Conservation (phyloP, 2,888 invertebrate species). For the Amblyjoppa proteus region DNA sequence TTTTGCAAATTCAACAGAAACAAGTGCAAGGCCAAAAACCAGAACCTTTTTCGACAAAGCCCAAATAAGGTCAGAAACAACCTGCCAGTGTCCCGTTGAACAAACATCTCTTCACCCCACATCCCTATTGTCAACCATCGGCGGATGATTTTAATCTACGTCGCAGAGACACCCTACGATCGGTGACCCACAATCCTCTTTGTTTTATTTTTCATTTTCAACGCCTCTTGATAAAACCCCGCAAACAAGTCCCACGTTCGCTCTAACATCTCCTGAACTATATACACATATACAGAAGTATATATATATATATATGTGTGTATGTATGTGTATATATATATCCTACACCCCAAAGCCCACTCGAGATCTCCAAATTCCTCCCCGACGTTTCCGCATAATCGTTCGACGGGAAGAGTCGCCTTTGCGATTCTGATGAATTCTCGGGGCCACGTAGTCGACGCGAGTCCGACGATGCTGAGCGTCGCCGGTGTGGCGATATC, state of each 20-base stretch:
- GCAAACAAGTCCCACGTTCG: no score
- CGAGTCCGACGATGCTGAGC: slow-evolving; percentile 6
- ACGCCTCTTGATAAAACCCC: no score
- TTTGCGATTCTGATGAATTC: slow-evolving; percentile 12
- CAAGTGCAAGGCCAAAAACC: no score
- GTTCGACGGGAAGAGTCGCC: background rate
- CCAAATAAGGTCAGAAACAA: background rate
- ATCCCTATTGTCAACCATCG: background rate
- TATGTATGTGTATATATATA: no score
- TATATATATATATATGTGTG: no score
- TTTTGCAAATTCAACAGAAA: no score
- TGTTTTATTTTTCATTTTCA: no score
- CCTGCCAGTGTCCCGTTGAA: background rate
- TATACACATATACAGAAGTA: no score
- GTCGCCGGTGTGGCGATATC: slow-evolving; percentile 14
- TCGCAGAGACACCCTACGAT: background rate
- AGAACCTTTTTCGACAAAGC: no score
- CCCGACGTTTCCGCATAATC: background rate
- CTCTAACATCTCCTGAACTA: no score
- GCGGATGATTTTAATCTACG: background rate
- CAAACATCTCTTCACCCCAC: background rate
- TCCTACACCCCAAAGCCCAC: background rate
- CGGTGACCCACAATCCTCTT: no score
- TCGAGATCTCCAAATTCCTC: background rate
- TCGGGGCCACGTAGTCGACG: slow-evolving; percentile 9